Conservation (phyloP, 2,888 invertebrate genomes). For the Machimus atricapillus region DNA sequence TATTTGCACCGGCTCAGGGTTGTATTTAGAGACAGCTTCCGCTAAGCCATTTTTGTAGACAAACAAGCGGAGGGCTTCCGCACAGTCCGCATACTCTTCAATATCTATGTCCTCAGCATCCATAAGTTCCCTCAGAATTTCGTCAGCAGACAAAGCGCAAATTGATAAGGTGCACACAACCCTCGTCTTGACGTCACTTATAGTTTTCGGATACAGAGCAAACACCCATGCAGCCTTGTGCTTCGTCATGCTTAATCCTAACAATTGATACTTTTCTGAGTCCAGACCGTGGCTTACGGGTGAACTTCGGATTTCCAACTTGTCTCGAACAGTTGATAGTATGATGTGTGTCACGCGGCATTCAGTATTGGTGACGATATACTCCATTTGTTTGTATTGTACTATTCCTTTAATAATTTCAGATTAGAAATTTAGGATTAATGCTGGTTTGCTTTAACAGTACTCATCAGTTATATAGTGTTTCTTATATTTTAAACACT, state of each 20-base stretch:
- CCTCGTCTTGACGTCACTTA: constrained; percentile 44
- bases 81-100: constrained; percentile 51
- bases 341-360: background rate
- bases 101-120: constrained; percentile 42
- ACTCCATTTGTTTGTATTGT: constrained; percentile 48
- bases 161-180: constrained; percentile 45
- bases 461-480: background rate
- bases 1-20: constrained; percentile 45
- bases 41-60: constrained; percentile 50
- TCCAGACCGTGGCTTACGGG: background rate
- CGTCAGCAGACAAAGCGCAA: constrained; percentile 49
- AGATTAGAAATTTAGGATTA: background rate
- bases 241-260: constrained; percentile 52
- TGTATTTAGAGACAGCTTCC: constrained; percentile 47
- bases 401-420: constrained; percentile 51
- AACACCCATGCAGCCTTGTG: constrained; percentile 53
- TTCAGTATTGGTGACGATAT: background rate
- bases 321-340: background rate
- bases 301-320: background rate
- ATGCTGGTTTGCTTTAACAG: background rate
- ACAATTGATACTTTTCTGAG: constrained; percentile 50
- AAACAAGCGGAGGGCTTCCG: constrained; percentile 53
- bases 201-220: constrained; percentile 52
- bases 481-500: too few relatives aligned
- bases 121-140: constrained; percentile 49